Evolutionary conservation across 2,888 invertebrate genomes (phyloP).

Genomic region (Hirtodrosophila trivittata): DNA sequence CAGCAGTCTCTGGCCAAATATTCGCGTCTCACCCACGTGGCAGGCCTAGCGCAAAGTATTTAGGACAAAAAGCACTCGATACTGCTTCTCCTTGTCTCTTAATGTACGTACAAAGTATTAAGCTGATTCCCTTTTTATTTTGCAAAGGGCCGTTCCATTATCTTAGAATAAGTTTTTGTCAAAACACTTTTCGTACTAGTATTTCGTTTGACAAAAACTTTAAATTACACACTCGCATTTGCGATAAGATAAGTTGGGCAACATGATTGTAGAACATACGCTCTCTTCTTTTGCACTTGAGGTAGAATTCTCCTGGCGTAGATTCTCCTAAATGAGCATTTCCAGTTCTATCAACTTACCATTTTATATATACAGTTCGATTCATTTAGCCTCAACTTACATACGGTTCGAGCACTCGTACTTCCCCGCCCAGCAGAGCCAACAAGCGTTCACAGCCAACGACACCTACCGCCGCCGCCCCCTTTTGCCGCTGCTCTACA

Average conservation of each 20-base stretch:
- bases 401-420: neutral
- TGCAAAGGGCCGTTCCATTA: too few species aligned
- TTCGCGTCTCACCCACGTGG: neutral
- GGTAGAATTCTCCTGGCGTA: neutral
- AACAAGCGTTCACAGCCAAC: neutral
- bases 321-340: constrained; percentile 7
- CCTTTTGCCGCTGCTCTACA: neutral
- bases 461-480: neutral
- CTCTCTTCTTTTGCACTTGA: constrained; percentile 11
- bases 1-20: neutral
- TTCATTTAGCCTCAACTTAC: constrained; percentile 1
- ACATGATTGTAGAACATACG: constrained; percentile 1
- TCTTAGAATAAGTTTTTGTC: neutral
- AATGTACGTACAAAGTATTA: too few species aligned
- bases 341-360: neutral
- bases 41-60: constrained; percentile 48
- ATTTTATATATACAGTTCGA: constrained; percentile 5
- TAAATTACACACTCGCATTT: neutral
- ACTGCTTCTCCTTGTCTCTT: too few species aligned
- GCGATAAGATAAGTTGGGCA: constrained; percentile 27
- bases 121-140: too few species aligned
- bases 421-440: constrained; percentile 9
- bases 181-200: neutral
- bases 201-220: neutral
- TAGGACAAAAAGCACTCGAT: too few species aligned